Percentiles rank a stretch among this genome's conserved stretches.
phyloP scores from a whole-genome alignment of 2,113 vertebrate genomes.

The Picathartes gymnocephalus region DNA sequence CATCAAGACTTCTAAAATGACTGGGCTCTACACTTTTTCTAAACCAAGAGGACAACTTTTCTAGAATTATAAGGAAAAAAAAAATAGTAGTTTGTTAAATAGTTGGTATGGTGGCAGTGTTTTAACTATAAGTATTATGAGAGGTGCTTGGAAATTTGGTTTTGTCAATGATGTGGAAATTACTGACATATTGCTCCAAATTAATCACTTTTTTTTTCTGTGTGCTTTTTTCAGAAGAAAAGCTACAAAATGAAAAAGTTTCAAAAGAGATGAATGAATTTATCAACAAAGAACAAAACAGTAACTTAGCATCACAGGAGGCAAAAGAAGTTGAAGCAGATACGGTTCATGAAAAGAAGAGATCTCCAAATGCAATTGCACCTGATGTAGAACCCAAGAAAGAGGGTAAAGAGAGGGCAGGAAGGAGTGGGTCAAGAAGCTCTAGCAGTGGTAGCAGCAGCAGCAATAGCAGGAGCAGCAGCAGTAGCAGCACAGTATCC shows the following conservation, averaged over 20 bases:
- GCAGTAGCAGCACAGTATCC: constrained; percentile 84
- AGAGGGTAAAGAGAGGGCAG: constrained; percentile 79
- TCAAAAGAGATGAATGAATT: constrained; percentile 88
- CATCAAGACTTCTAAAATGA: not conserved
- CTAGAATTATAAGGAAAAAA: not conserved
- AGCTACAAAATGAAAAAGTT: constrained; percentile 81
- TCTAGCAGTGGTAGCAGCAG: constrained; percentile 87
- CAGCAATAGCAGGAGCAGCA: constrained; percentile 82
- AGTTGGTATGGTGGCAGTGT: not conserved
- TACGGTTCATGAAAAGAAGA: constrained; percentile 85
- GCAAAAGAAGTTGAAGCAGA: constrained; percentile 86
- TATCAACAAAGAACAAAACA: constrained; percentile 83
- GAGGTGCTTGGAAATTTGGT: not conserved
- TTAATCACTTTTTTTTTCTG: not conserved
- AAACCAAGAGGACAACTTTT: not conserved
- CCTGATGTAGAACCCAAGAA: constrained; percentile 81
- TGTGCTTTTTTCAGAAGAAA: constrained; percentile 79
- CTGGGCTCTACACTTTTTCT: not conserved
- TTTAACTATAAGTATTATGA: not conserved
- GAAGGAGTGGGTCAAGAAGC: constrained; percentile 79
- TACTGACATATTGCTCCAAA: not conserved
- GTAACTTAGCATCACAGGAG: constrained; percentile 82
- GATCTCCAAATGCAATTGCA: constrained; percentile 80
- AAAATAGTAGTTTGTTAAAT: not conserved
- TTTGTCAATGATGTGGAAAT: not conserved